phyloP scores from a whole-genome alignment of 2,797 vertebrate species.

The Okamejei kenojei region DNA sequence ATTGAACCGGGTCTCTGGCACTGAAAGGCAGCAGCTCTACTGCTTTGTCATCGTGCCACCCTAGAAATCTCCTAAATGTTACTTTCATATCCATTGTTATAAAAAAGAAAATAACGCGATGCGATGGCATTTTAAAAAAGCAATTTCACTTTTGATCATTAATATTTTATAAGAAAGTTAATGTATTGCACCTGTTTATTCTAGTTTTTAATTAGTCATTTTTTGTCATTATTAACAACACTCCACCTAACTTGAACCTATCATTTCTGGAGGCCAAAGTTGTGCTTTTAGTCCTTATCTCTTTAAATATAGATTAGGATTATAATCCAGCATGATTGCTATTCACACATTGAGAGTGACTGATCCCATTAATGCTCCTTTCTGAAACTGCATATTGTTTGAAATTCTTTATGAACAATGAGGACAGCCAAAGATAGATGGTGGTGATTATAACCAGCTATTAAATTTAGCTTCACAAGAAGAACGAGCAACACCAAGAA shows the following conservation, averaged over 20 bases:
- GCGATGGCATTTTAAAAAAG: too few relatives aligned
- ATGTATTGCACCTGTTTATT: too few relatives aligned
- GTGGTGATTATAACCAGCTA: slow-evolving; percentile 6
- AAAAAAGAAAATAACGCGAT: too few relatives aligned
- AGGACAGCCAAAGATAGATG: not conserved
- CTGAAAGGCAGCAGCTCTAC: too few relatives aligned
- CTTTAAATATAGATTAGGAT: not conserved
- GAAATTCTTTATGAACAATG: not conserved
- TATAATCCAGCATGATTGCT: not conserved
- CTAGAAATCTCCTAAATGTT: too few relatives aligned
- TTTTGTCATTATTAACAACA: not conserved
- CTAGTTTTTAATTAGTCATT: too few relatives aligned
- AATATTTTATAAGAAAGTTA: too few relatives aligned
- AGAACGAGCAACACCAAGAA: not conserved
- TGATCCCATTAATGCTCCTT: not conserved
- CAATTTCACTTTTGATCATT: too few relatives aligned
- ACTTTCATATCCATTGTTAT: too few relatives aligned
- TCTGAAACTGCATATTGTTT: not conserved
- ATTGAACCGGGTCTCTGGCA: too few relatives aligned
- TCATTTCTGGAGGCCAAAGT: not conserved
- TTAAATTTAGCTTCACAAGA: not conserved
- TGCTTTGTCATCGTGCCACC: too few relatives aligned
- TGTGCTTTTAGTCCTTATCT: not conserved
- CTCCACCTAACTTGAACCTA: not conserved
- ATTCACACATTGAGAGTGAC: not conserved